Conservation (phyloP, 2,888 invertebrate species). For the Conus canariensis region DNA sequence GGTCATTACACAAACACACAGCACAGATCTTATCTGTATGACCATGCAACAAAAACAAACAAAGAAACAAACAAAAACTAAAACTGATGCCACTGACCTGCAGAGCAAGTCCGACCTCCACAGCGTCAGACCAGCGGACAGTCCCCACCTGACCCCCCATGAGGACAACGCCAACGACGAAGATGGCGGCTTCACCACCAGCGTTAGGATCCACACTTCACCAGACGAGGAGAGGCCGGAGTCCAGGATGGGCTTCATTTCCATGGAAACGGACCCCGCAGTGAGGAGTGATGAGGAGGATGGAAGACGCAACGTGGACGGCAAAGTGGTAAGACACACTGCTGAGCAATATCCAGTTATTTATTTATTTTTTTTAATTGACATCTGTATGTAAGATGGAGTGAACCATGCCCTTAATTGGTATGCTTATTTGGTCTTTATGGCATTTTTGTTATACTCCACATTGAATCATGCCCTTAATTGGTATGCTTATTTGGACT, state of each 20-base stretch:
- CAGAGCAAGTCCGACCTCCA: constrained; percentile 21
- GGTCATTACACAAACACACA: too few relatives aligned
- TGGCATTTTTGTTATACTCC: too few relatives aligned
- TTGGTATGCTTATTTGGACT: too few relatives aligned
- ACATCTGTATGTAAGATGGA: too few relatives aligned
- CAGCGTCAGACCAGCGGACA: neutral
- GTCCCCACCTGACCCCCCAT: neutral
- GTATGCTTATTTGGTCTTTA: too few relatives aligned
- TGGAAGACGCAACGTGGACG: neutral
- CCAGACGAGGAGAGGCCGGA: constrained; percentile 52
- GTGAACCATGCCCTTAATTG: too few relatives aligned
- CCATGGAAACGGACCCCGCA: constrained; percentile 52
- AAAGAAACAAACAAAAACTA: neutral
- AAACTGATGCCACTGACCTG: too few relatives aligned
- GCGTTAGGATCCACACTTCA: neutral
- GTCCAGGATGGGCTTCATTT: constrained; percentile 59
- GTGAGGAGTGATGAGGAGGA: neutral
- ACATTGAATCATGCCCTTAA: too few relatives aligned
- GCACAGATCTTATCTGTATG: too few relatives aligned
- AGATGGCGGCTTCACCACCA: neutral
- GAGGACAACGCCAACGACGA: neutral
- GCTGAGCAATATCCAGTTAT: too few relatives aligned
- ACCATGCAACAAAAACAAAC: neutral
- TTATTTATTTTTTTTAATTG: too few relatives aligned
- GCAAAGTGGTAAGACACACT: neutral